Conservation (phyloP, 1,140 invertebrate genomes). For the Ceratosolen solmsi region DNA sequence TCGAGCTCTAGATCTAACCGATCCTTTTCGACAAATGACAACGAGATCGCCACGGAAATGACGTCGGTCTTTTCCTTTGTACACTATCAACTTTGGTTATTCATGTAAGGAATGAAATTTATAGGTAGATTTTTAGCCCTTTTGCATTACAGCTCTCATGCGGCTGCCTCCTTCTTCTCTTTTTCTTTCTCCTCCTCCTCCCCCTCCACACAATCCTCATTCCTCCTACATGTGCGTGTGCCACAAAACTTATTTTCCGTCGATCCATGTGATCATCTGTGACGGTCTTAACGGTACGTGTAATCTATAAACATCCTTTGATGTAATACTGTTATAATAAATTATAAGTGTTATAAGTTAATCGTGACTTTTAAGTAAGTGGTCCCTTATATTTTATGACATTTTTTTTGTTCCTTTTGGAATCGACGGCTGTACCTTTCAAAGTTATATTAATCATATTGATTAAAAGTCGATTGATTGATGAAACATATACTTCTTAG, state of each 20-base stretch:
- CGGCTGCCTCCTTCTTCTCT: too few relatives aligned
- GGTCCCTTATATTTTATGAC: background rate
- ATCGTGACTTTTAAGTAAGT: slow-evolving; percentile 5
- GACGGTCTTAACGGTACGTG: slow-evolving; percentile 37
- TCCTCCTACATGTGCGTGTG: background rate
- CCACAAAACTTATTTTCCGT: slow-evolving; percentile 23
- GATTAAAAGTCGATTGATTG: too few relatives aligned
- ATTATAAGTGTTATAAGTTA: slow-evolving; percentile 13
- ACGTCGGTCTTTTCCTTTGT: slow-evolving; percentile 48
- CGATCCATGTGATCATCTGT: slow-evolving; percentile 10
- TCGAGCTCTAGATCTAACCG: slow-evolving; percentile 34
- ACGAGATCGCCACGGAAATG: slow-evolving; percentile 53
- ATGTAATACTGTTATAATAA: slow-evolving; percentile 19
- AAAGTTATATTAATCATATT: background rate
- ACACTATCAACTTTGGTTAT: slow-evolving; percentile 48
- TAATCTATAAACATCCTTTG: slow-evolving; percentile 30
- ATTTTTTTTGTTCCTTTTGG: background rate
- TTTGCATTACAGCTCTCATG: background rate
- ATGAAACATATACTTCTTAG: too few relatives aligned
- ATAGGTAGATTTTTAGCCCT: slow-evolving; percentile 29
- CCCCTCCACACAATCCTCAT: background rate
- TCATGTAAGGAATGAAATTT: slow-evolving; percentile 46
- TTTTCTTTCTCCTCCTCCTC: background rate
- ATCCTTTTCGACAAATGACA: slow-evolving; percentile 62
- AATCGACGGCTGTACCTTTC: background rate